These are phyloP conservation scores for Thalassophryne amazonica DNA, from an alignment of 2,797 vertebrate species.

Conservation along the genomic window DNA sequence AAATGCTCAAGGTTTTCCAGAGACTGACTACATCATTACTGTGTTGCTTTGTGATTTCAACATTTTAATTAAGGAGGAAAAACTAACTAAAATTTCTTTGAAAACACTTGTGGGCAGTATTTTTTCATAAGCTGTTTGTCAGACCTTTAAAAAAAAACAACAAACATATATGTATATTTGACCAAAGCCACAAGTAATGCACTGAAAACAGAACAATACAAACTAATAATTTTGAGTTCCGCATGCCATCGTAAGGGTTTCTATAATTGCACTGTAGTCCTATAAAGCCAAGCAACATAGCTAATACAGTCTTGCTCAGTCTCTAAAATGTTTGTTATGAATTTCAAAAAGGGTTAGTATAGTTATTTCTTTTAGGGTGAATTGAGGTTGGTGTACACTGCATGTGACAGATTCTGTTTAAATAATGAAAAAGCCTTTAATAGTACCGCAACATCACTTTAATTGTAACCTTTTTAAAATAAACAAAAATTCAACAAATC, in stretches of 20 bases:
- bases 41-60: constrained; percentile 59
- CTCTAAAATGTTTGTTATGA: background rate
- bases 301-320: too few species aligned
- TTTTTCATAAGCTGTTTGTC: constrained; percentile 21
- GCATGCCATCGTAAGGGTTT: too few species aligned
- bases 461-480: constrained; percentile 82
- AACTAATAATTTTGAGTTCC: too few species aligned
- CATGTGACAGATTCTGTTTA: constrained; percentile 37
- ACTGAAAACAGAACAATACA: too few species aligned
- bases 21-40: constrained; percentile 46
- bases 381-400: background rate
- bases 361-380: background rate
- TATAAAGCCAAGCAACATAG: too few species aligned
- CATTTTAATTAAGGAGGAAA: constrained; percentile 43
- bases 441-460: constrained; percentile 86
- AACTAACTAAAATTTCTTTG: constrained; percentile 35
- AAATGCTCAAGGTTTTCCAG: constrained; percentile 2
- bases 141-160: background rate
- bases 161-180: too few species aligned
- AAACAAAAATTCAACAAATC: constrained; percentile 84
- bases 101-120: constrained; percentile 13
- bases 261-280: too few species aligned
- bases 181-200: constrained; percentile 12
- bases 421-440: constrained; percentile 76
- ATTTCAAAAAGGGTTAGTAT: too few species aligned